Percentiles rank a stretch among this genome's conserved stretches.
These are phyloP conservation scores for Sycophila texana DNA, from an alignment of 2,888 invertebrate genomes.

Conservation along the genomic window DNA sequence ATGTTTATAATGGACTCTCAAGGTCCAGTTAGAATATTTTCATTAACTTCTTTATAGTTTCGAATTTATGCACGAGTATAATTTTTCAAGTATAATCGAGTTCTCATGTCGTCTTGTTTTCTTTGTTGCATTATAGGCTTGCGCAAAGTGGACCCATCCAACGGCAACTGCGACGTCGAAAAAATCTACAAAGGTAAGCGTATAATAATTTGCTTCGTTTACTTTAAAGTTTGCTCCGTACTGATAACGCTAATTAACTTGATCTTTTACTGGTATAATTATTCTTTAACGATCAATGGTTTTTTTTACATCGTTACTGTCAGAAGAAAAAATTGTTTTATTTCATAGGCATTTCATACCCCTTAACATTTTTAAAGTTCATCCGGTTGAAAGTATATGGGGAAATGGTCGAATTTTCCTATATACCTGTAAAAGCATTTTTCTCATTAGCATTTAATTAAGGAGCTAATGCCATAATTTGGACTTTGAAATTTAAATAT, in stretches of 20 bases:
- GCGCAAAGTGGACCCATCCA: constrained; percentile 28
- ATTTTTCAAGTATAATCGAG: not conserved
- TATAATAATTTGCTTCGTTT: not conserved
- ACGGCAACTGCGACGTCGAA: constrained; percentile 20
- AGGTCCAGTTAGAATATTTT: too few relatives aligned
- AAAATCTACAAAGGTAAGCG: constrained; percentile 31
- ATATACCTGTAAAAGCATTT: not conserved
- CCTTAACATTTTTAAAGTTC: not conserved
- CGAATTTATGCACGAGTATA: not conserved
- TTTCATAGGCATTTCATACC: too few relatives aligned
- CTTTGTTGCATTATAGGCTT: constrained; percentile 27
- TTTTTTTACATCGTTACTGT: too few relatives aligned
- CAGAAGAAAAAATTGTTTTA: too few relatives aligned
- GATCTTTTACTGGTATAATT: too few relatives aligned
- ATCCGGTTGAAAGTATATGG: not conserved
- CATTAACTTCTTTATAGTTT: not conserved
- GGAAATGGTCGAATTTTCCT: not conserved
- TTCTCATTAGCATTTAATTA: not conserved
- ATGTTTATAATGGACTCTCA: too few relatives aligned
- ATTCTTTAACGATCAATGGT: too few relatives aligned
- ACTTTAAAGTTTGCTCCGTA: too few relatives aligned
- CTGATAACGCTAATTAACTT: too few relatives aligned
- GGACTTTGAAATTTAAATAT: constrained; percentile 2
- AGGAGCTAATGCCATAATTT: not conserved
- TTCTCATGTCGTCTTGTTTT: not conserved